phyloP scores from a whole-genome alignment of 2,888 invertebrate species.

The Zygothrica quintamaculata region DNA sequence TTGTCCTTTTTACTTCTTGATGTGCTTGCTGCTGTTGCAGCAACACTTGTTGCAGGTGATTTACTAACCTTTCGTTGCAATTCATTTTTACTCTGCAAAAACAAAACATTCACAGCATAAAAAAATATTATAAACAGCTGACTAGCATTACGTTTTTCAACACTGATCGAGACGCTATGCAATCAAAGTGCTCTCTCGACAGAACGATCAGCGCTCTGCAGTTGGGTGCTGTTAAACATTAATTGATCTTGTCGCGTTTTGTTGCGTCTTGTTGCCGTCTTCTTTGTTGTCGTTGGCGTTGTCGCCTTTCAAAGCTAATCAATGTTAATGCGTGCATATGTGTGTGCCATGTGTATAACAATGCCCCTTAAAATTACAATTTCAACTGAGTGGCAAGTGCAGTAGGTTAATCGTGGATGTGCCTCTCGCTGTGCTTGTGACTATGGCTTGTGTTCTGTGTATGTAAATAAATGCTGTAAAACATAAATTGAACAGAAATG shows the following conservation, averaged over 20 bases:
- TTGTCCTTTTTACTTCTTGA: conserved; percentile 30
- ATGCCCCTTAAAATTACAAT: conserved; percentile 7
- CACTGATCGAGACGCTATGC: conserved; percentile 20
- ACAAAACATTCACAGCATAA: not conserved
- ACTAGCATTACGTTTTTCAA: conserved; percentile 12
- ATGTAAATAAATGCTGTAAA: conserved; percentile 15
- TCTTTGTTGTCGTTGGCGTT: too few species aligned
- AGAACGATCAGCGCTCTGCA: conserved; percentile 32
- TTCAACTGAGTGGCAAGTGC: conserved; percentile 23
- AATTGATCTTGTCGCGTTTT: conserved; percentile 42
- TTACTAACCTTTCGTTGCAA: conserved; percentile 47
- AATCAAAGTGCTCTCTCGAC: conserved; percentile 22
- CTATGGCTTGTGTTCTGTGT: conserved; percentile 5
- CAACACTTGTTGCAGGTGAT: conserved; percentile 51
- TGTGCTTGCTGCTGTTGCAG: conserved; percentile 21
- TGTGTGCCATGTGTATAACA: conserved; percentile 1
- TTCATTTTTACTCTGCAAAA: conserved; percentile 52
- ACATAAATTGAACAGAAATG: conserved; percentile 8
- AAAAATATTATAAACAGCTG: not conserved
- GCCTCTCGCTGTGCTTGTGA: not conserved
- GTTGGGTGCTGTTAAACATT: conserved; percentile 19
- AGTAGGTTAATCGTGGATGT: not conserved
- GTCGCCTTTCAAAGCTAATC: conserved; percentile 4
- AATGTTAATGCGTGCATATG: conserved; percentile 22
- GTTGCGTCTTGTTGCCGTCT: too few species aligned